phyloP scores from a whole-genome alignment of 2,797 vertebrate genomes.

The Paratrypauchen microcephalus region DNA sequence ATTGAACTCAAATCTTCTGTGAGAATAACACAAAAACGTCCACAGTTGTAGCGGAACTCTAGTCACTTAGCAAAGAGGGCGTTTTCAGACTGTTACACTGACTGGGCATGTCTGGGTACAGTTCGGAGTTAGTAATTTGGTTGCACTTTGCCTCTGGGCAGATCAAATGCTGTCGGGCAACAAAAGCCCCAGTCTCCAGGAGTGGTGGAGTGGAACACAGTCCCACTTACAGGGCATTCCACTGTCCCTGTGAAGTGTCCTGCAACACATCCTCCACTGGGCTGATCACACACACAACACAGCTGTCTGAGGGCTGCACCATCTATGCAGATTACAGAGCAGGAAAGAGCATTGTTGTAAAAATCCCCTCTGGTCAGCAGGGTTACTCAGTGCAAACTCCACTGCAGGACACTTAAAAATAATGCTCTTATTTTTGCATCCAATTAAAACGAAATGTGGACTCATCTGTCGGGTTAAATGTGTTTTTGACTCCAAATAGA shows the following conservation, averaged over 20 bases:
- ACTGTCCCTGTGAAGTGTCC: slow-evolving; percentile 60
- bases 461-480: not conserved
- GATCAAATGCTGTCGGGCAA: slow-evolving; percentile 34
- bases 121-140: slow-evolving; percentile 37
- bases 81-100: slow-evolving; percentile 8
- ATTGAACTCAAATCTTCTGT: not conserved
- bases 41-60: not conserved
- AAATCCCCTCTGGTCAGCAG: slow-evolving; percentile 28
- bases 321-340: slow-evolving; percentile 59
- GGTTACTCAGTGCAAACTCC: slow-evolving; percentile 40
- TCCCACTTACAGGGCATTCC: slow-evolving; percentile 63
- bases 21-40: not conserved
- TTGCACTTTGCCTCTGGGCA: slow-evolving; percentile 48
- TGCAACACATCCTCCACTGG: slow-evolving; percentile 55
- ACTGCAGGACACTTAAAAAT: slow-evolving; percentile 6
- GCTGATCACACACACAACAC: slow-evolving; percentile 40
- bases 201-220: slow-evolving; percentile 53
- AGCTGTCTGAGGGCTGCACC: slow-evolving; percentile 32
- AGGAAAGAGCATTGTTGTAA: slow-evolving; percentile 46
- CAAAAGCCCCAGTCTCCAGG: slow-evolving; percentile 50
- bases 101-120: slow-evolving; percentile 20
- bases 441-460: not conserved
- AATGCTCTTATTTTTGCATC: slow-evolving; percentile 12
- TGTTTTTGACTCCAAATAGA: slow-evolving; percentile 1
- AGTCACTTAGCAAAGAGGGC: not conserved